These are phyloP conservation scores for Babylonia areolata DNA, from an alignment of 1,140 invertebrate species.

Conservation along the genomic window DNA sequence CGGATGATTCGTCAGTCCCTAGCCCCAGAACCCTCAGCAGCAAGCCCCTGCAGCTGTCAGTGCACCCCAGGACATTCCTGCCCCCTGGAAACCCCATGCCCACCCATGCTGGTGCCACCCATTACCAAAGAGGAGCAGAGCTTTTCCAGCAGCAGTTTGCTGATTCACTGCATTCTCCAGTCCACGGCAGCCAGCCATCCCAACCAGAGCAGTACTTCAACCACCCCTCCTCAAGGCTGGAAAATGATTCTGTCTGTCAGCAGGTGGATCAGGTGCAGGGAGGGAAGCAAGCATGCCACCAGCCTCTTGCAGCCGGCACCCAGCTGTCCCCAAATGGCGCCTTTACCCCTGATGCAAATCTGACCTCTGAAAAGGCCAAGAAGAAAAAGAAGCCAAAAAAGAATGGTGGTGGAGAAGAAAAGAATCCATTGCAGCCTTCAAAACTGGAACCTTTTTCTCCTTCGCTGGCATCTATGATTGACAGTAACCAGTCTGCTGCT, in stretches of 20 bases:
- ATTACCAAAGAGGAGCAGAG: background rate
- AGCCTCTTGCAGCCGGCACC: background rate
- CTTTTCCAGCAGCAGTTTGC: background rate
- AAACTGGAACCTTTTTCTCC: background rate
- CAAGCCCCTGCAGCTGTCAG: background rate
- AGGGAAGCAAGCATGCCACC: background rate
- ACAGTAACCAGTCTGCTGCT: background rate
- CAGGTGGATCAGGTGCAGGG: background rate
- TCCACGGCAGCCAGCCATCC: background rate
- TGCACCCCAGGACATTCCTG: background rate
- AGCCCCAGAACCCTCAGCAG: background rate
- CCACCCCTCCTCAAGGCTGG: background rate
- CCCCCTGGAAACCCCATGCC: background rate
- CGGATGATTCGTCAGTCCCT: background rate
- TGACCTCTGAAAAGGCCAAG: background rate
- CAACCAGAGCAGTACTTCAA: background rate
- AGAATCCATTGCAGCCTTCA: background rate
- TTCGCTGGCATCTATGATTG: background rate
- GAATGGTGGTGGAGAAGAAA: slow-evolving; percentile 21
- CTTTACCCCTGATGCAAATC: background rate
- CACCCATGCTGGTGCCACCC: too few species aligned
- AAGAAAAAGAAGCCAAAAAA: slow-evolving; percentile 34
- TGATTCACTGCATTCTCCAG: background rate
- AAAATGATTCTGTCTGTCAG: background rate
- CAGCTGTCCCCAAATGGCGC: background rate